These are phyloP conservation scores for Melanocharis versteri DNA, from an alignment of 2,113 vertebrate species.

Conservation along the genomic window DNA sequence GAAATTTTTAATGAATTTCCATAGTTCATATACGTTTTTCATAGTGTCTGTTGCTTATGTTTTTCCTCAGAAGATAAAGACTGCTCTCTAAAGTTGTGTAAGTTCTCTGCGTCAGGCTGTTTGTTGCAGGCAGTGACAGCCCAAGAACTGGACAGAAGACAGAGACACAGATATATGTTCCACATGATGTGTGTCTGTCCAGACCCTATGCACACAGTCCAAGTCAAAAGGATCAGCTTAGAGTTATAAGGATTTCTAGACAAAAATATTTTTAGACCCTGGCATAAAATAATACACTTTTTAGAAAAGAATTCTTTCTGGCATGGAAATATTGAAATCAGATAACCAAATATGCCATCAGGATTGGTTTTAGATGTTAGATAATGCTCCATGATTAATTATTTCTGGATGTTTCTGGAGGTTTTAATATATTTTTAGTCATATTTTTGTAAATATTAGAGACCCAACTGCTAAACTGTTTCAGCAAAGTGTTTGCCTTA, in stretches of 20 bases:
- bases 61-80: not conserved
- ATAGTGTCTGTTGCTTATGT: no score
- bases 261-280: not conserved
- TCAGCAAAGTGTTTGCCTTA: not conserved
- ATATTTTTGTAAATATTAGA: not conserved
- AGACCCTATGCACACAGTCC: accelerated
- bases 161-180: not conserved
- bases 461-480: not conserved
- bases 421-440: not conserved
- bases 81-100: not conserved
- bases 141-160: not conserved
- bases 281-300: not conserved
- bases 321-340: not conserved
- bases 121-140: not conserved
- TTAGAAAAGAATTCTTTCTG: no score
- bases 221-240: not conserved
- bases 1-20: not conserved
- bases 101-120: not conserved
- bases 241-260: not conserved
- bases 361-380: not conserved
- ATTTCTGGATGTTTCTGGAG: not conserved
- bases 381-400: not conserved
- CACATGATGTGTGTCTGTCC: accelerated
- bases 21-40: not conserved
- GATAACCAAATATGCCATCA: not conserved